Evolutionary conservation across 2,113 vertebrate genomes (phyloP).

Genomic region (Gavialis gangeticus): DNA sequence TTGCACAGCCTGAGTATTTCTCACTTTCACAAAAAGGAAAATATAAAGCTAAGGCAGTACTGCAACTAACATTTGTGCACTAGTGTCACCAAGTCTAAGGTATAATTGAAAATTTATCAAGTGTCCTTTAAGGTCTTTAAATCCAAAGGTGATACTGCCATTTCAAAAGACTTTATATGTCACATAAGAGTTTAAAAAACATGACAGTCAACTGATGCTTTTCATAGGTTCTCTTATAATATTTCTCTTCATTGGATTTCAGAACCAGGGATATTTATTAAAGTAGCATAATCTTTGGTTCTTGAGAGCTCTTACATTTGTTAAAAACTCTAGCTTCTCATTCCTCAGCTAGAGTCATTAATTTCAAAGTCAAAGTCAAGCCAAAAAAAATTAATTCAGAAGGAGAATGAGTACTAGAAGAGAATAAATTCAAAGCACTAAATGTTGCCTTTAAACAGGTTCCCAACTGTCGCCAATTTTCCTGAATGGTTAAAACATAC

Average conservation of each 20-base stretch:
- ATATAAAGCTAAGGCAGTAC: background rate
- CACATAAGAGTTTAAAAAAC: background rate
- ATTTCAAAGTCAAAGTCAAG: conserved; percentile 28
- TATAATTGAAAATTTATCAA: background rate
- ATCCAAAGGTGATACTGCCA: background rate
- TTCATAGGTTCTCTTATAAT: background rate
- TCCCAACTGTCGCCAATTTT: conserved; percentile 1
- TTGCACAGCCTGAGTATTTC: background rate
- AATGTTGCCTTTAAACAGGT: conserved; percentile 6
- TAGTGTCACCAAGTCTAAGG: background rate
- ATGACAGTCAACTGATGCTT: background rate
- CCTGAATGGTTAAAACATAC: background rate
- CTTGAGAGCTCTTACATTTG: conserved; percentile 7
- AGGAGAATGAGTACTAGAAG: background rate
- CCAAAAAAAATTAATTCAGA: background rate
- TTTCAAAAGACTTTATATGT: background rate
- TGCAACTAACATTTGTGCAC: background rate
- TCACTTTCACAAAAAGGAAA: background rate
- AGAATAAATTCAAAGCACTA: background rate
- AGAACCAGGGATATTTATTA: conserved; percentile 1
- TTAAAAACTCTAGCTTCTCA: conserved; percentile 18
- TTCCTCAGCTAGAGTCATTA: conserved; percentile 36
- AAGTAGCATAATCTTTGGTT: background rate
- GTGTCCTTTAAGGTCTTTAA: background rate
- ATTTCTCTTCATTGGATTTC: conserved; percentile 22